Evolutionary conservation across 2,797 vertebrate genomes (phyloP), one percentile per base, ranked within the genome.

Genomic region (Malurus splendens): DNA sequence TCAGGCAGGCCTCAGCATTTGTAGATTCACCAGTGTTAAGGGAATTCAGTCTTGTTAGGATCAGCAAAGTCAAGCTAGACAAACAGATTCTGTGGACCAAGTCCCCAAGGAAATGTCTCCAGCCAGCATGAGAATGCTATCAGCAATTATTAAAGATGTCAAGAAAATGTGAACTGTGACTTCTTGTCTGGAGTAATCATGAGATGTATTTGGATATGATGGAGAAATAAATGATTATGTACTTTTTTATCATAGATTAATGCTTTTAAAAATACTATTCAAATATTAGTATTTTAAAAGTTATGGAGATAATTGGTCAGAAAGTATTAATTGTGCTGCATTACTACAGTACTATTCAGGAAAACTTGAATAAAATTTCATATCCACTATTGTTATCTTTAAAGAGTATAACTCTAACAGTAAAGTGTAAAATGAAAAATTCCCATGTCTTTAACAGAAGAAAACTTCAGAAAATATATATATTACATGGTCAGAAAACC

Each of bases 121-220:
- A 66, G 45, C 27, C 67, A 95, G 90, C 93, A 91, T 85, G 68
- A 94, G 85, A 96, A 91, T 8, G 20, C 93, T 97, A 98, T 95
- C 96, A 96, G 83, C 38, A 87, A 96, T 97, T 97, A 98, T 97
- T 96, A 98, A 98, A 98, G 93, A 91, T 90, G 73, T 97, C 93
- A 96, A 96, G 95, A 97, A 97, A 98, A 97, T 78, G 82, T 93
- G 95, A 97, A 97, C 90, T 93, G 80, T 96, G 94, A 78, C 92
- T 97, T 97, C 87, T 94, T 94, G 36, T 94, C 93, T 95, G 92
- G 74, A 93, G 86, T 64, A 76, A 96, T 96, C 71, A 87, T 92
- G 59, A 94, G 79, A 96, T 95, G 59, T 89, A 97, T 97, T 95
- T 92, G 95, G 92, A 98, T 96, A 94, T 96, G 83, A 83, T 88